Evolutionary conservation across 2,797 vertebrate genomes (phyloP).

Genomic region (Okamejei kenojei): DNA sequence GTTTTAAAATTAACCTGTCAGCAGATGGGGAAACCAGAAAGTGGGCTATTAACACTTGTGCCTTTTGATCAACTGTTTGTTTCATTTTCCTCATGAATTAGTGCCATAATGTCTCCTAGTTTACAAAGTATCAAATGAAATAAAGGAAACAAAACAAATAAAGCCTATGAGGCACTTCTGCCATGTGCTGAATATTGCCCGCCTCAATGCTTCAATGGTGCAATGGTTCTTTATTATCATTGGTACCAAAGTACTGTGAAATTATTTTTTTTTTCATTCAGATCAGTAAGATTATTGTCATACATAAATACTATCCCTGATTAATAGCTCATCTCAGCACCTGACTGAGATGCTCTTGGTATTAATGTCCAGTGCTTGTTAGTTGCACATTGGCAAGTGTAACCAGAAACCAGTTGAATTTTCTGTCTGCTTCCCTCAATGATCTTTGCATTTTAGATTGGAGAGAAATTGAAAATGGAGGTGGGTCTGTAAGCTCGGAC

Average conservation of each 20-base stretch:
- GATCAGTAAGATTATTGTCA: too few relatives aligned
- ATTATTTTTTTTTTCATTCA: too few relatives aligned
- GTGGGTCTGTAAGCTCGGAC: background rate
- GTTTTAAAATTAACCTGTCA: background rate
- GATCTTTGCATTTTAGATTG: too few relatives aligned
- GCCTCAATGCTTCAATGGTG: too few relatives aligned
- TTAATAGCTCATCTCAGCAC: too few relatives aligned
- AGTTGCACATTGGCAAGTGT: too few relatives aligned
- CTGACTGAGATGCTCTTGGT: background rate
- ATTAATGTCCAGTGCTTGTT: background rate
- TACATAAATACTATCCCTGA: too few relatives aligned
- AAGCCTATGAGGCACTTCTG: background rate
- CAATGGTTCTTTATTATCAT: too few relatives aligned
- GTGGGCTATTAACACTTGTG: too few relatives aligned
- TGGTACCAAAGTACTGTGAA: too few relatives aligned
- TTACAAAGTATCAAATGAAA: slow-evolving; percentile 15
- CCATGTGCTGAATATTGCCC: background rate
- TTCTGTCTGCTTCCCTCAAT: too few relatives aligned
- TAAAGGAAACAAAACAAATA: background rate
- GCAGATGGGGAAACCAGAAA: background rate
- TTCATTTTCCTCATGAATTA: background rate
- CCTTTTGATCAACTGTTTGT: background rate
- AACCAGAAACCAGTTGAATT: background rate
- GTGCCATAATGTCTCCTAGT: background rate
- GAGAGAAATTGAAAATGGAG: too few relatives aligned